Evolutionary conservation across 2,888 invertebrate species (phyloP).

Genomic region (Scaptomyza polygonia): DNA sequence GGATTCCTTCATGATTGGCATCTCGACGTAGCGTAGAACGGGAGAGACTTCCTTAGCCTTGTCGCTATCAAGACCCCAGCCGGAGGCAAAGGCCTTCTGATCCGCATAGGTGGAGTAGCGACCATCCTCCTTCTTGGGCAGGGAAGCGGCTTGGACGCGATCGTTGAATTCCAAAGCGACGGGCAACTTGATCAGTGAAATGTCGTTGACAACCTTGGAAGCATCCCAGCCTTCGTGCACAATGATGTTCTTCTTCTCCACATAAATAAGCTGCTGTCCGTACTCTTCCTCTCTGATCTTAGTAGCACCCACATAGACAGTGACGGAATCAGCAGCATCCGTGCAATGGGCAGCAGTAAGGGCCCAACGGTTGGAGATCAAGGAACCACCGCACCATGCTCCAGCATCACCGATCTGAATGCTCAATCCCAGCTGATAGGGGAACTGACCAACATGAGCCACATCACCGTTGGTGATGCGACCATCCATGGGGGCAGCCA

Average conservation of each 20-base stretch:
- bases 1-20: constrained; percentile 56
- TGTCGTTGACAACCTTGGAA: constrained; percentile 61
- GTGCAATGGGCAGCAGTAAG: constrained; percentile 75
- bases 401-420: constrained; percentile 34
- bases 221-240: constrained; percentile 62
- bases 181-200: constrained; percentile 73
- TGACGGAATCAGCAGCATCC: constrained; percentile 44
- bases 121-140: constrained; percentile 57
- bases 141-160: constrained; percentile 49
- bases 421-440: constrained; percentile 77
- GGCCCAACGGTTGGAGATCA: constrained; percentile 63
- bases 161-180: constrained; percentile 37
- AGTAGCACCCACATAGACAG: constrained; percentile 63
- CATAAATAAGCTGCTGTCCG: constrained; percentile 42
- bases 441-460: constrained; percentile 65
- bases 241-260: constrained; percentile 40
- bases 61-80: constrained; percentile 78
- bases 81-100: constrained; percentile 66
- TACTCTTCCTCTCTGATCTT: constrained; percentile 46
- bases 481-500: constrained; percentile 49
- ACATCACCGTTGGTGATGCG: constrained; percentile 65
- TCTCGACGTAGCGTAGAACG: constrained; percentile 62
- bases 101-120: constrained; percentile 60
- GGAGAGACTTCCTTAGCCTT: constrained; percentile 57
- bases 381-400: constrained; percentile 73